A percentile compares a stretch with the other conserved stretches of the same genome.
Conservation (phyloP, 2,888 invertebrate genomes). For the Chydorus sphaericus region DNA sequence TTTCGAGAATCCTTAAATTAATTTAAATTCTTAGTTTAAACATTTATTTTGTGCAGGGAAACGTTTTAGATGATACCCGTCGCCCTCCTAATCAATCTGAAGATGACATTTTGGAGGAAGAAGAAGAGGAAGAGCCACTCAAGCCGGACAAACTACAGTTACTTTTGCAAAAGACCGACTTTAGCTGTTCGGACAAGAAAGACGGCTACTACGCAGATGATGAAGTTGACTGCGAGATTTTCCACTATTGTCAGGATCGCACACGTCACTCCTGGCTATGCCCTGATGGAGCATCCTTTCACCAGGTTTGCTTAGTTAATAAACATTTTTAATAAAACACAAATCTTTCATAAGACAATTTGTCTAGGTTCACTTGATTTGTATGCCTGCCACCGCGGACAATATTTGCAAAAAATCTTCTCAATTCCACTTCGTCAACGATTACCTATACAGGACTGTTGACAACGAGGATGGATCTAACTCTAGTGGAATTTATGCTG, state of each 20-base stretch:
- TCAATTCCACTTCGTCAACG: slow-evolving; percentile 82
- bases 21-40: too few species aligned
- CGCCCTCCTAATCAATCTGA: not conserved
- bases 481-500: slow-evolving; percentile 25
- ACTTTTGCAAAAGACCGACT: slow-evolving; percentile 67
- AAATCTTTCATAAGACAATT: too few species aligned
- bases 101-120: slow-evolving; percentile 18
- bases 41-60: too few species aligned
- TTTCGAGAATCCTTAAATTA: too few species aligned
- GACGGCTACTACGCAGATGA: slow-evolving; percentile 86
- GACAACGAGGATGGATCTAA: slow-evolving; percentile 44
- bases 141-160: slow-evolving; percentile 69
- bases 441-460: slow-evolving; percentile 75
- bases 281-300: slow-evolving; percentile 77
- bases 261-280: slow-evolving; percentile 86
- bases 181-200: slow-evolving; percentile 60
- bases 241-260: slow-evolving; percentile 83
- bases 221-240: slow-evolving; percentile 74
- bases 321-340: too few species aligned
- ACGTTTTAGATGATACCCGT: not conserved
- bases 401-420: slow-evolving; percentile 79
- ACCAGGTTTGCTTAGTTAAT: slow-evolving; percentile 45
- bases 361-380: slow-evolving; percentile 65
- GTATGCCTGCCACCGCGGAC: slow-evolving; percentile 79
- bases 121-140: slow-evolving; percentile 57